Percentiles rank a stretch among this genome's conserved stretches.
These are phyloP conservation scores for Drosophila kohkoa DNA, from an alignment of 1,140 invertebrate species.

Conservation along the genomic window DNA sequence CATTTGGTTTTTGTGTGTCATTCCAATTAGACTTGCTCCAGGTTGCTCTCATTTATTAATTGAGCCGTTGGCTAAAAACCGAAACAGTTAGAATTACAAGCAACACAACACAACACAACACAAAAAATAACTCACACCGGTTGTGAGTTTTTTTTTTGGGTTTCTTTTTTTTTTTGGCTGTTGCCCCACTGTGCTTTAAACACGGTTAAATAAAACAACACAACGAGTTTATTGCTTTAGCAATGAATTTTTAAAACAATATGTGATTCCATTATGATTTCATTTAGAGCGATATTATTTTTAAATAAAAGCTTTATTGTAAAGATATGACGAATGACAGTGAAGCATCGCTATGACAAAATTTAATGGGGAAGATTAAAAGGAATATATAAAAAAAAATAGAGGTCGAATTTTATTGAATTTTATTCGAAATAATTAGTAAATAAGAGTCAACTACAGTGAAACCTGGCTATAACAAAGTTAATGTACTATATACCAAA, in stretches of 20 bases:
- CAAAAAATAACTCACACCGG: neutral
- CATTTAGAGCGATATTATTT: neutral
- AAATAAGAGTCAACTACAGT: no score
- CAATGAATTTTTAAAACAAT: neutral
- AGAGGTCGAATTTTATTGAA: no score
- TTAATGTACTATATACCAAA: no score
- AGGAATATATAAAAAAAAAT: no score
- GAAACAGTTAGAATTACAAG: constrained; percentile 6
- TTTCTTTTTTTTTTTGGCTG: neutral
- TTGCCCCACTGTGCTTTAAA: constrained; percentile 12
- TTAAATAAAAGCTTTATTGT: no score
- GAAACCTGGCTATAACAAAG: no score
- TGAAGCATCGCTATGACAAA: neutral
- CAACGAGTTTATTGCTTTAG: neutral
- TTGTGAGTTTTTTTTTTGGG: neutral
- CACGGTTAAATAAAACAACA: constrained; percentile 6
- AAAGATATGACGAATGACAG: neutral
- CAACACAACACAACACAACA: neutral
- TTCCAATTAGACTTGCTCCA: constrained; percentile 13
- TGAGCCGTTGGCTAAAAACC: neutral
- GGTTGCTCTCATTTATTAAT: constrained; percentile 19
- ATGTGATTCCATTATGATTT: constrained; percentile 1
- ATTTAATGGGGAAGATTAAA: neutral
- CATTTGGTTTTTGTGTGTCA: neutral
- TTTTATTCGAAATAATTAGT: no score